Conservation (phyloP, 53 echinoderm and acorn worm genomes). For the Arbacia lixula region DNA sequence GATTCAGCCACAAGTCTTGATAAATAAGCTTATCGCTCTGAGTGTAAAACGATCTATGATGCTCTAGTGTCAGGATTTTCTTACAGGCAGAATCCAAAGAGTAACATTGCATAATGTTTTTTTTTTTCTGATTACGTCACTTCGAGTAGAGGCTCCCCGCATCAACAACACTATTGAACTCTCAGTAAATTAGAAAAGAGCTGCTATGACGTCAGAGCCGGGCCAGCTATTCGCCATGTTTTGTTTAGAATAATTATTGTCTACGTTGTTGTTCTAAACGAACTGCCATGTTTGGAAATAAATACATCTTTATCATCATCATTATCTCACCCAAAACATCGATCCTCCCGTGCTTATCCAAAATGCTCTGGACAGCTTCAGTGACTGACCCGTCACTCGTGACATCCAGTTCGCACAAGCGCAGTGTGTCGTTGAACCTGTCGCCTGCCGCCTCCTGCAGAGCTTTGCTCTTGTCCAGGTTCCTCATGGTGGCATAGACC, state of each 20-base stretch:
- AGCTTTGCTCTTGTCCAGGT: constrained; percentile 15
- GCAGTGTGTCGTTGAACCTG: constrained; percentile 51
- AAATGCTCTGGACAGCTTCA: constrained; percentile 36
- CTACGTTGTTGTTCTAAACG: no score
- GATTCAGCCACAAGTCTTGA: constrained; percentile 26
- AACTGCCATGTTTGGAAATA: no score
- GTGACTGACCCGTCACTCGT: constrained; percentile 46
- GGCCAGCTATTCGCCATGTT: no score
- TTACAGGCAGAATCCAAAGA: background rate
- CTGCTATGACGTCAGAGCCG: no score
- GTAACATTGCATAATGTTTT: no score
- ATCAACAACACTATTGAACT: no score
- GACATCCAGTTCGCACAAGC: constrained; percentile 56
- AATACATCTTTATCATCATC: no score
- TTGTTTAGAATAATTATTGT: no score
- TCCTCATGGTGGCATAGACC: constrained; percentile 69
- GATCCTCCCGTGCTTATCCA: constrained; percentile 50
- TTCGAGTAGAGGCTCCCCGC: background rate
- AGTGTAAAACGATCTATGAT: constrained; percentile 7
- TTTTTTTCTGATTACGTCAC: background rate
- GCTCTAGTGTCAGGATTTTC: constrained; percentile 12
- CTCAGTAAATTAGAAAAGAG: no score
- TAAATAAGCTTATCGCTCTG: constrained; percentile 6
- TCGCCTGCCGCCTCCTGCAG: constrained; percentile 50
- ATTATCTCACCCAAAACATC: constrained; percentile 61